Evolutionary conservation across 2,113 vertebrate genomes (phyloP).

Genomic region (Platysteira castanea): DNA sequence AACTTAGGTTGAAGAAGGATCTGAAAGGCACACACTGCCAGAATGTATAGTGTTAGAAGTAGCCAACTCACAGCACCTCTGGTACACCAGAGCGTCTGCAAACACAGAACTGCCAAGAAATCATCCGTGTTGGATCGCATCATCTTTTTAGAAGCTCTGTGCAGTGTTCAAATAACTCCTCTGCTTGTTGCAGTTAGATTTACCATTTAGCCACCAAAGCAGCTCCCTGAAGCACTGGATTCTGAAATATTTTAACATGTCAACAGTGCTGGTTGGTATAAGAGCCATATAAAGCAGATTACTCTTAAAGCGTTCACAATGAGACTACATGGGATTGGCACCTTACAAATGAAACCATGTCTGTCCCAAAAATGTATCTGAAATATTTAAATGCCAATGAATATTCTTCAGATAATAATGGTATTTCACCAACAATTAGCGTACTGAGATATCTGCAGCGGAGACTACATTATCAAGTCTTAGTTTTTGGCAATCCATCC

Average conservation of each 20-base stretch:
- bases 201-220: background rate
- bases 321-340: background rate
- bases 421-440: background rate
- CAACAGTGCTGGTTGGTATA: background rate
- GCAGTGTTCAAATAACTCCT: fast-evolving
- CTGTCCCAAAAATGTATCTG: background rate
- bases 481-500: background rate
- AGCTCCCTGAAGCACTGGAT: background rate
- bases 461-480: background rate
- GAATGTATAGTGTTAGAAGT: background rate
- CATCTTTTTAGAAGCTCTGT: background rate
- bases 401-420: background rate
- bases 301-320: background rate
- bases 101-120: background rate
- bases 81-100: background rate
- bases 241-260: background rate
- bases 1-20: background rate
- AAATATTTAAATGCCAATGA: background rate
- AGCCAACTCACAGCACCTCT: background rate
- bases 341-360: background rate
- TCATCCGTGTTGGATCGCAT: background rate
- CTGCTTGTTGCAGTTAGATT: background rate
- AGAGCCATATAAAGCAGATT: background rate
- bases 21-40: background rate
- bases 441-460: fast-evolving